These are phyloP conservation scores for Eulithis testata DNA, from an alignment of 2,888 invertebrate species.

Conservation along the genomic window DNA sequence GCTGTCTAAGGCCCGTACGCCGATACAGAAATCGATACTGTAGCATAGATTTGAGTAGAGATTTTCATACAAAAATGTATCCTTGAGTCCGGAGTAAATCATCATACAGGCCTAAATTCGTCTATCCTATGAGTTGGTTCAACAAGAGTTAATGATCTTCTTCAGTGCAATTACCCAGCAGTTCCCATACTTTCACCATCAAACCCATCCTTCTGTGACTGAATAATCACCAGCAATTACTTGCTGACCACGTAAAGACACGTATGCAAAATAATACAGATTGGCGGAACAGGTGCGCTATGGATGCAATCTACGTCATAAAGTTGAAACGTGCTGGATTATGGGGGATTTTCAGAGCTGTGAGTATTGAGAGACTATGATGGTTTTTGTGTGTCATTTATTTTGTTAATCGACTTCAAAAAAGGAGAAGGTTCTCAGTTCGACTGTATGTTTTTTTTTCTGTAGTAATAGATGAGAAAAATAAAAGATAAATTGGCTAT, in stretches of 20 bases:
- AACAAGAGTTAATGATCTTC: no score
- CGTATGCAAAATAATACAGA: slow-evolving; percentile 65
- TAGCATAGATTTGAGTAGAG: no score
- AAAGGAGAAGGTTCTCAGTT: no score
- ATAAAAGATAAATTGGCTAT: no score
- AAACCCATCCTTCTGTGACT: slow-evolving; percentile 34
- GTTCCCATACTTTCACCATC: slow-evolving; percentile 43
- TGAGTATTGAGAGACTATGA: slow-evolving; percentile 2
- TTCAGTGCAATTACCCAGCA: slow-evolving; percentile 2
- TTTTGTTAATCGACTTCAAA: not conserved
- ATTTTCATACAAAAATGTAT: no score
- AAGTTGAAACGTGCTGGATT: slow-evolving; percentile 51
- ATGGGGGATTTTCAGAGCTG: slow-evolving; percentile 51
- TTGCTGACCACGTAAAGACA: slow-evolving; percentile 17
- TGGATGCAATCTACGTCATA: slow-evolving; percentile 65
- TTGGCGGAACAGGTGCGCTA: slow-evolving; percentile 69
- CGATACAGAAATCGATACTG: no score
- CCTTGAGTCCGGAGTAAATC: no score
- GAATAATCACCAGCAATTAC: slow-evolving; percentile 28
- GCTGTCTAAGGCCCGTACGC: no score
- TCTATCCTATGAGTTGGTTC: no score
- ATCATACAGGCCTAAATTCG: no score
- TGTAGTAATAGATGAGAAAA: no score
- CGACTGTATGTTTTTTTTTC: not conserved
- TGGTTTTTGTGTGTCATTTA: slow-evolving; percentile 5